phyloP scores from a whole-genome alignment of 2,888 invertebrate genomes.

The Limnephilus auricula region DNA sequence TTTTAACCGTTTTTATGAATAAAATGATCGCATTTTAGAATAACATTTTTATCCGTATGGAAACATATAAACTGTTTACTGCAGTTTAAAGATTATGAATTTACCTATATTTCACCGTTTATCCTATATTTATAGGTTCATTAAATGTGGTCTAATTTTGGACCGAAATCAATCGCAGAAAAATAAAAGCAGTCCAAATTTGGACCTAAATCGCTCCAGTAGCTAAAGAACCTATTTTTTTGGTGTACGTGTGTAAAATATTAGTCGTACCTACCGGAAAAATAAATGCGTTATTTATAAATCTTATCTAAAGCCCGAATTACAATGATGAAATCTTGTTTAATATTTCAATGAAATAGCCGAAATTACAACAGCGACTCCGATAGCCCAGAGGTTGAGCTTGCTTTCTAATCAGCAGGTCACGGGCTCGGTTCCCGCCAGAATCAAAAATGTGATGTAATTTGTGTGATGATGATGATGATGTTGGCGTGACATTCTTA shows the following conservation, averaged over 20 bases:
- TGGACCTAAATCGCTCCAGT: too few relatives aligned
- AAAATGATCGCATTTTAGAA: too few relatives aligned
- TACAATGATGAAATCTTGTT: neutral
- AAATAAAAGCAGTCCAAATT: too few relatives aligned
- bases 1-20: too few relatives aligned
- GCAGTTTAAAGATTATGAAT: too few relatives aligned
- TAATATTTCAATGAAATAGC: neutral
- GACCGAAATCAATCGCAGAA: too few relatives aligned
- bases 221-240: neutral
- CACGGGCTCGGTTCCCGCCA: neutral
- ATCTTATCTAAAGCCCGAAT: neutral
- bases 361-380: neutral
- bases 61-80: too few relatives aligned
- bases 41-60: too few relatives aligned
- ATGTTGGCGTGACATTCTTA: neutral
- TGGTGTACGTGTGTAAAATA: neutral
- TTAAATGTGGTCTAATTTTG: too few relatives aligned
- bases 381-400: neutral
- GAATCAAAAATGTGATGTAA: neutral
- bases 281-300: neutral
- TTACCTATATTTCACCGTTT: too few relatives aligned
- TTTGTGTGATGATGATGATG: neutral
- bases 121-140: too few relatives aligned
- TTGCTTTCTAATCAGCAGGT: neutral
- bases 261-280: neutral